These are phyloP conservation scores for Bovichtus diacanthus DNA, from an alignment of 2,797 vertebrate species.

Conservation along the genomic window DNA sequence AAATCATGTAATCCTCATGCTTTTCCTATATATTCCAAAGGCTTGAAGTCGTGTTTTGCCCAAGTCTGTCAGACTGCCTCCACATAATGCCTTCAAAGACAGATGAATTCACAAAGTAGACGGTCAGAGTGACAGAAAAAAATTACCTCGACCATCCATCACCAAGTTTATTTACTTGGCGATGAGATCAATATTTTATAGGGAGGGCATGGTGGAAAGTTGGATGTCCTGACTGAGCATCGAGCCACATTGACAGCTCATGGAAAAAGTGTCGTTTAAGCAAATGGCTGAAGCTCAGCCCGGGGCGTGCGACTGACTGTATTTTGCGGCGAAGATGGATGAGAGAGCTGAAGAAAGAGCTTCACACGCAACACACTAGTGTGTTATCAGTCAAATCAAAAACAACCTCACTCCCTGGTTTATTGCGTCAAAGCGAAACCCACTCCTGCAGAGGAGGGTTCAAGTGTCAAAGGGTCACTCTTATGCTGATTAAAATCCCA, in stretches of 20 bases:
- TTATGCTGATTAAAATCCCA: conserved; percentile 46
- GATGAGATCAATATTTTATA: conserved; percentile 64
- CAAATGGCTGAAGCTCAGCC: conserved; percentile 41
- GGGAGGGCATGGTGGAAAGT: conserved; percentile 56
- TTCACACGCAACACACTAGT: conserved; percentile 40
- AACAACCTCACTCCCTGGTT: conserved; percentile 18
- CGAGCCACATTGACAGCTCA: conserved; percentile 48
- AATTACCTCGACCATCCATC: conserved; percentile 55
- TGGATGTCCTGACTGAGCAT: conserved; percentile 34
- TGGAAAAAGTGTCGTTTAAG: conserved; percentile 64
- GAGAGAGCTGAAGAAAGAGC: conserved; percentile 44
- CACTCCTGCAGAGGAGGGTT: conserved; percentile 38
- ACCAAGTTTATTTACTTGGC: conserved; percentile 52
- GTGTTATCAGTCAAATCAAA: conserved; percentile 54
- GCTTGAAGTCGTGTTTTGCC: conserved; percentile 33
- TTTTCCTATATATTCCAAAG: conserved; percentile 49
- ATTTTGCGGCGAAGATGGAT: conserved; percentile 37
- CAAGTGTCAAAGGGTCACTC: conserved; percentile 42
- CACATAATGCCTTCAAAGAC: conserved; percentile 39
- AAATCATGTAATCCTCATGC: conserved; percentile 28
- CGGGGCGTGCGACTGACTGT: conserved; percentile 28
- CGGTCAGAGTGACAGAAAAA: conserved; percentile 34
- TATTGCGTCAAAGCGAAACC: conserved; percentile 52
- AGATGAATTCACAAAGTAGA: conserved; percentile 49
- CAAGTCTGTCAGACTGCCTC: conserved; percentile 47